Base-by-base conservation (phyloP, 2,113 vertebrate genomes). In the Lophius piscatorius region DNA sequence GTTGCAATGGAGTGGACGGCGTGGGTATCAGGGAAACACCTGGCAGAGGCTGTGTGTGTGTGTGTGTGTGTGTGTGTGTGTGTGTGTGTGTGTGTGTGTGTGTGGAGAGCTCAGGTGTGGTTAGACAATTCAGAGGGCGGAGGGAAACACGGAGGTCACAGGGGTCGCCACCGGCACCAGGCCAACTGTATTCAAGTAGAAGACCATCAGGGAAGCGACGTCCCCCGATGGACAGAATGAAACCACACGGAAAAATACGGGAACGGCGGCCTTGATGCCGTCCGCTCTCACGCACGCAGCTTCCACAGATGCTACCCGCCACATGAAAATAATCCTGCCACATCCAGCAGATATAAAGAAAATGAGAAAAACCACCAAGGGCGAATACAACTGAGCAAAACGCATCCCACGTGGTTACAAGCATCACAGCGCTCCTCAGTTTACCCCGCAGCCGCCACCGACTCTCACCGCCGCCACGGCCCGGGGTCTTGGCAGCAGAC, bases 71-170 rank as follows among this genome's bases (percentile, higher is more conserved):
- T 10, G 17, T 17, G 14, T 12, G 9, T 50, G 45, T 39, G 9
- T 21, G 4, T 10, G 34, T 31, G 36, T 39, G 12, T 38, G 35
- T 47, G 34, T n/a, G 17, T 62, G 29, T 55, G 13, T 1, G 63
- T 21, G 39, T 45, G 56, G 71, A 45, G 70, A 62, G 70, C 74
- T 78, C 80, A 87, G 81, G 78, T 83, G 88, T 58, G 42, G 57
- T 2, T 9, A 29, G 34, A 76, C 26, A 42, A 68, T 50, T 54
- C 28, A 45, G 57, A 59, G 24, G 34, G 67, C 8, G 21, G 22
- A 14, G 35, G 28, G 10, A 51, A 63, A 39, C 34, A 54, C 63
- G 65, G 49, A 63, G 65, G 78, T 70, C 73, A 57, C 13, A 23
- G 48, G 60, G 66, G 57, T 63, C 5, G 29, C 60, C 17, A 17